A percentile compares a stretch with the other conserved stretches of the same genome.
Evolutionary conservation across 2,113 vertebrate species (phyloP).

Genomic region (Ictalurus furcatus): DNA sequence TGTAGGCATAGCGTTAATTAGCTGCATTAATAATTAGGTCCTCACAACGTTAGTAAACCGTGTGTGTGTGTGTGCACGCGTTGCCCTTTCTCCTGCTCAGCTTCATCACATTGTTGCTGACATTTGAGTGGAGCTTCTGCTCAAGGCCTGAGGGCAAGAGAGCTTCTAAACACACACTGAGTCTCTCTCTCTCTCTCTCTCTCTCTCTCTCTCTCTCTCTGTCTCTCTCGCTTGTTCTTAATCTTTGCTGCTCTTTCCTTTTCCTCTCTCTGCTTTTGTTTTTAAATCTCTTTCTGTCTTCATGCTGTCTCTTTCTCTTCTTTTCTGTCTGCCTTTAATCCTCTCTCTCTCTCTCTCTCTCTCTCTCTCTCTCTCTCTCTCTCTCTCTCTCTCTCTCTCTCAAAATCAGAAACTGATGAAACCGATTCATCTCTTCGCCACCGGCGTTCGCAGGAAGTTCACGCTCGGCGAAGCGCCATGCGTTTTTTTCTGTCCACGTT

Average conservation of each 20-base stretch:
- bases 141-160: conserved; percentile 10
- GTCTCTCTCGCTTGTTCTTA: neutral
- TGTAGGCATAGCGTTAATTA: neutral
- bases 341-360: neutral
- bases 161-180: neutral
- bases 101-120: conserved; percentile 79
- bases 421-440: neutral
- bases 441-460: neutral
- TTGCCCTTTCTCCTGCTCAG: conserved; percentile 71
- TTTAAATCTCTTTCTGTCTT: neutral
- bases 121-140: conserved; percentile 71
- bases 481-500: neutral
- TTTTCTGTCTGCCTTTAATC: too few species aligned
- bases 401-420: neutral
- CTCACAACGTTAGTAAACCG: neutral
- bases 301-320: neutral
- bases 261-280: neutral
- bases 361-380: neutral
- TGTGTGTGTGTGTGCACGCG: conserved; percentile 51
- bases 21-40: neutral
- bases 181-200: neutral
- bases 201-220: neutral
- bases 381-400: neutral
- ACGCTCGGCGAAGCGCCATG: neutral
- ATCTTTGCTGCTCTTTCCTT: neutral